phyloP scores from a whole-genome alignment of 2,888 invertebrate species.

The Protodeltote pygarga region DNA sequence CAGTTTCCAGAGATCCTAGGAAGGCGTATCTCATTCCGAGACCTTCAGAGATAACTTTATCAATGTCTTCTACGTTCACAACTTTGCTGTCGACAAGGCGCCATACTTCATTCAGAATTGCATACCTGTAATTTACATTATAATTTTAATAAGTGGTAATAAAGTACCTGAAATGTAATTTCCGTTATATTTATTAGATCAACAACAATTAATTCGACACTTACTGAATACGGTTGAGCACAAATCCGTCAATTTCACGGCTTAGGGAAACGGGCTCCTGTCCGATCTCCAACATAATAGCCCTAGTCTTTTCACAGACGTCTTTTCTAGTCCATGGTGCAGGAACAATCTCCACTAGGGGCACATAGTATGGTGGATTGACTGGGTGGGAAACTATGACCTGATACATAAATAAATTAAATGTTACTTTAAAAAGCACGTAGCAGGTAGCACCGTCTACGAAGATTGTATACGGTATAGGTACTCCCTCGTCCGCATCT shows the following conservation, averaged over 20 bases:
- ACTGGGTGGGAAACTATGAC: slow-evolving; percentile 97
- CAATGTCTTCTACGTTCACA: slow-evolving; percentile 95
- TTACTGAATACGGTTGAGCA: slow-evolving; percentile 96
- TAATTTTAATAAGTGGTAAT: neutral
- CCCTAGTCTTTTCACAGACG: slow-evolving; percentile 91
- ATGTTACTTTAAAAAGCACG: too few relatives aligned
- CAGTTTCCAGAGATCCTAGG: slow-evolving; percentile 96
- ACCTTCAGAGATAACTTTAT: slow-evolving; percentile 97
- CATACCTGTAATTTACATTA: slow-evolving; percentile 88
- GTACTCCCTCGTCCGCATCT: too few relatives aligned
- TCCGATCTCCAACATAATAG: slow-evolving; percentile 94
- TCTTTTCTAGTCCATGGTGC: slow-evolving; percentile 96
- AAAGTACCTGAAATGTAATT: neutral
- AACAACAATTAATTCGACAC: slow-evolving; percentile 52
- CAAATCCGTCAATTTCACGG: slow-evolving; percentile 96
- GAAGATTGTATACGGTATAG: too few relatives aligned
- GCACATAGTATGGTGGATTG: slow-evolving; percentile 98
- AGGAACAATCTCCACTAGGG: slow-evolving; percentile 97
- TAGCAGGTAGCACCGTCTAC: too few relatives aligned
- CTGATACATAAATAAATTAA: slow-evolving; percentile 66
- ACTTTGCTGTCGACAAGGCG: slow-evolving; percentile 94
- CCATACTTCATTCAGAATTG: slow-evolving; percentile 97
- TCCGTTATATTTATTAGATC: neutral
- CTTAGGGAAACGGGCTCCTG: slow-evolving; percentile 95
- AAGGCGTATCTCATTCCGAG: slow-evolving; percentile 98